Conservation (phyloP, 1,140 invertebrate species). For the Dinothrombium tinctorium region DNA sequence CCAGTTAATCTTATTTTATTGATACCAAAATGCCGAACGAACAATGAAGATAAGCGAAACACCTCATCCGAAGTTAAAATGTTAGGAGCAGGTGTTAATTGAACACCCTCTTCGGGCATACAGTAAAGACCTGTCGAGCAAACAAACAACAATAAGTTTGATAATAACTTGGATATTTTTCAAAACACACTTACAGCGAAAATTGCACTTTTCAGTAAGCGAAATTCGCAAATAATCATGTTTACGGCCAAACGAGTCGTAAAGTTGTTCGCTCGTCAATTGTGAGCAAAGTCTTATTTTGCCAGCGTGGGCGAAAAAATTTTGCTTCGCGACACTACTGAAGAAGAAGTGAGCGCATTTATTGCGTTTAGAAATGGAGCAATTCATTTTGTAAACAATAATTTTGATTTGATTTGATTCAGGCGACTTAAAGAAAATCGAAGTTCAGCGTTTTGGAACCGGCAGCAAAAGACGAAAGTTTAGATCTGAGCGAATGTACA, state of each 20-base stretch:
- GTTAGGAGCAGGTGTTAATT: conserved; percentile 41
- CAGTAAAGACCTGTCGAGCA: conserved; percentile 94
- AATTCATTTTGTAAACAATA: too few species aligned
- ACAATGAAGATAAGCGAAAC: conserved; percentile 45
- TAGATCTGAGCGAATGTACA: too few species aligned
- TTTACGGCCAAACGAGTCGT: conserved; percentile 56
- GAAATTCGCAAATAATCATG: conserved; percentile 88
- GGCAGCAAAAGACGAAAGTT: too few species aligned
- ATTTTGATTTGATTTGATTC: too few species aligned
- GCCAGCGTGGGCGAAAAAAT: neutral
- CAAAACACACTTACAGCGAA: too few species aligned
- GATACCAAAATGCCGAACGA: conserved; percentile 59
- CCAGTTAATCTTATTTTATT: conserved; percentile 83
- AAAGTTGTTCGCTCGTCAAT: neutral
- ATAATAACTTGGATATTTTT: too few species aligned
- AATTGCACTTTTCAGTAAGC: conserved; percentile 80
- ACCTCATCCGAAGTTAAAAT: conserved; percentile 69
- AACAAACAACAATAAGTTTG: too few species aligned
- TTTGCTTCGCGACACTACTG: too few species aligned
- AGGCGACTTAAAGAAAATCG: too few species aligned
- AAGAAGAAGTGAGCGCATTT: too few species aligned
- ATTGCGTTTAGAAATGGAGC: too few species aligned
- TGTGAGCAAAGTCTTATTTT: neutral
- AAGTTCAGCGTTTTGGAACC: too few species aligned
- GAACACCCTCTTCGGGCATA: conserved; percentile 84